Base-by-base conservation (phyloP, 92 coral and sea anemone species). In the Palythoa heliodiscus region DNA sequence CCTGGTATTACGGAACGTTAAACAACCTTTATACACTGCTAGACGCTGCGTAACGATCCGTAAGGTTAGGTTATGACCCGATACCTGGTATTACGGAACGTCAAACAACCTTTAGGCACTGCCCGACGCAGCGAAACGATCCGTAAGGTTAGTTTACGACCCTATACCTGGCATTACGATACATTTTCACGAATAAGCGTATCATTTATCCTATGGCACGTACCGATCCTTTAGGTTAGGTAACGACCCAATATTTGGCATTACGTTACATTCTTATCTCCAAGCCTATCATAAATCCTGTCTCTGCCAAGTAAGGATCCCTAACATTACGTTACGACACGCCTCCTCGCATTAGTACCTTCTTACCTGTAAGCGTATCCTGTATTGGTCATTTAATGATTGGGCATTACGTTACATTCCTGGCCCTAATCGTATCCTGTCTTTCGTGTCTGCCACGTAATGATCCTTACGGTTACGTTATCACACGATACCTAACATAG, bases 231-330 rank as follows among this genome's bases (percentile, higher is more conserved):
- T 54, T 52, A 60, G 5, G 22, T 20, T 60, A 17, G 5, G 61
- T 55, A 19, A 60, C 67, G 69, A 5, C 25, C 7, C 22, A 3
- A 19, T 17, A 63, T 16, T 1, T 63, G 69, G 69, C 22, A 63
- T 17, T 4, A 6, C 22, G 69, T 63, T 63, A 63, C 69, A 17
- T 63, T 5, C n/a, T 82, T 58, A 96, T 98, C 98, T 94, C 93
- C 92, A 14, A 97, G 91, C 11, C 95, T 93, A 82, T 96, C 95
- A 82, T 94, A 92, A 61, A 96, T 91, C 57, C 98, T 92, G 87
- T 96, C 97, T 94, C 89, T 94, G 98, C 98, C 98, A 96, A 3
- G 99, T 13, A 75, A 11, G 50, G 40, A 52, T 1, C 35, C 3
- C 11, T 22, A 37, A 1, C 5, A 35, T 11, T 40, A 72, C 11